These are phyloP conservation scores for Ormyrus thymus DNA, from an alignment of 2,888 invertebrate species.

Conservation along the genomic window DNA sequence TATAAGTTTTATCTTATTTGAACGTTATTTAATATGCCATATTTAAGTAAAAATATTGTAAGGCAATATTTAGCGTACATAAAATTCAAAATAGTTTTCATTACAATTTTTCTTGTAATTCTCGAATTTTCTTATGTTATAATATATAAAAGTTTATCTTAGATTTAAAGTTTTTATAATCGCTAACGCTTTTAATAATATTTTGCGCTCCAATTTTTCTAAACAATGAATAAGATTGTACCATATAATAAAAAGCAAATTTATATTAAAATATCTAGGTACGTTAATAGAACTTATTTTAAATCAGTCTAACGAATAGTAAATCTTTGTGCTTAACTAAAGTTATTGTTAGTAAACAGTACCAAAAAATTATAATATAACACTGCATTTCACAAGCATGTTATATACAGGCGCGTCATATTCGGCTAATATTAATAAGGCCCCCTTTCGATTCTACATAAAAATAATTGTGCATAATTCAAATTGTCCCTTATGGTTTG, in stretches of 20 bases:
- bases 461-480: slow-evolving; percentile 28
- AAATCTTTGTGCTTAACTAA: slow-evolving; percentile 19
- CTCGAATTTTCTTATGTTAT: slow-evolving; percentile 12
- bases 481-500: slow-evolving; percentile 12
- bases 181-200: neutral
- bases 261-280: slow-evolving; percentile 40
- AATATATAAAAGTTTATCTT: slow-evolving; percentile 8
- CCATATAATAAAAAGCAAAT: neutral
- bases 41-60: slow-evolving; percentile 34
- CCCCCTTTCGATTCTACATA: neutral
- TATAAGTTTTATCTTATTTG: slow-evolving; percentile 31
- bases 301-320: slow-evolving; percentile 41
- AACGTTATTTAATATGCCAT: slow-evolving; percentile 27
- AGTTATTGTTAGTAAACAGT: slow-evolving; percentile 9
- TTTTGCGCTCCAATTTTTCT: slow-evolving; percentile 3
- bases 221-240: slow-evolving; percentile 20
- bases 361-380: slow-evolving; percentile 15
- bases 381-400: neutral
- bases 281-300: slow-evolving; percentile 35
- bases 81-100: slow-evolving; percentile 19
- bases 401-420: neutral
- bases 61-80: slow-evolving; percentile 5
- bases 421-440: slow-evolving; percentile 10
- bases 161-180: slow-evolving; percentile 1
- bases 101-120: slow-evolving; percentile 18